These are phyloP conservation scores for Mimumesa dahlbomi DNA, from an alignment of 2,888 invertebrate species.

Conservation along the genomic window DNA sequence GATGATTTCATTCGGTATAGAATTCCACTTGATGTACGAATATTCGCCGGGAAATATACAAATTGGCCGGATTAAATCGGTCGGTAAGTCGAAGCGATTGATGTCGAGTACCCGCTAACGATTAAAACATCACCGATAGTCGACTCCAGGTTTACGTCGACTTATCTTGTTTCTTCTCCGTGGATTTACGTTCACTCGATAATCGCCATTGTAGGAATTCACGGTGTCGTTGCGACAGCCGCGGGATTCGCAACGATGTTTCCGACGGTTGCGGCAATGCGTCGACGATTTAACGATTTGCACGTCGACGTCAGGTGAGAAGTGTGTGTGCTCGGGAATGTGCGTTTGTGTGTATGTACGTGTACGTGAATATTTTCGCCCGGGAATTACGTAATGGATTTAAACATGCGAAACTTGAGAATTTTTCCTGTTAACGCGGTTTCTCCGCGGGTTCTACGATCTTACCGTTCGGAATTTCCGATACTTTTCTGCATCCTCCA, in stretches of 20 bases:
- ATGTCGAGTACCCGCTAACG: not conserved
- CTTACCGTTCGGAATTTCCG: not conserved
- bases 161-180: not conserved
- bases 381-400: constrained; percentile 11
- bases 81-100: not conserved
- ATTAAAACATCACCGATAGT: not conserved
- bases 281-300: constrained; percentile 2
- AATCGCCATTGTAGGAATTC: not conserved
- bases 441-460: not conserved
- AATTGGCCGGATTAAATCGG: not conserved
- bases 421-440: constrained; percentile 7
- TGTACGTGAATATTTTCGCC: not conserved
- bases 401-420: not conserved
- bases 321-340: not conserved
- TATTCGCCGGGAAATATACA: no score
- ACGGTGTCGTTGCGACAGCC: not conserved
- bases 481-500: no score
- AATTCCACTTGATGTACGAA: no score
- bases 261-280: not conserved
- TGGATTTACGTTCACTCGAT: not conserved
- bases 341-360: not conserved
- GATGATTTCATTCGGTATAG: no score
- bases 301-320: constrained; percentile 1
- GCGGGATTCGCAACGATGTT: not conserved
- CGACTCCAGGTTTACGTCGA: not conserved